Percentiles rank a stretch among this genome's conserved stretches.
These are phyloP conservation scores for Drosophila sordidula DNA, from an alignment of 2,888 invertebrate species.

Conservation along the genomic window DNA sequence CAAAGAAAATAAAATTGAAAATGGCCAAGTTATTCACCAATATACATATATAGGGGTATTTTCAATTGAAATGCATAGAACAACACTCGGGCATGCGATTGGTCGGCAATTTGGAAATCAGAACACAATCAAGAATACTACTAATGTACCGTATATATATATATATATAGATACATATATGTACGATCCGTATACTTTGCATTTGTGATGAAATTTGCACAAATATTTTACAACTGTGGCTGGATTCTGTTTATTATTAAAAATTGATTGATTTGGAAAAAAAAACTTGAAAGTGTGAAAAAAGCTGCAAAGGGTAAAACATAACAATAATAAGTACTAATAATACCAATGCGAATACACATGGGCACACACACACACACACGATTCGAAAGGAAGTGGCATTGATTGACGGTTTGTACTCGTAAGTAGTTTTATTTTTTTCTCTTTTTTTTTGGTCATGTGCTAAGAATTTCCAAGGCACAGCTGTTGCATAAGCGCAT, in stretches of 20 bases:
- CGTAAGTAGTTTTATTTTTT: conserved; percentile 4
- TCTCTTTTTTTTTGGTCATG: conserved; percentile 44
- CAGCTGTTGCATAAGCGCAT: conserved; percentile 67
- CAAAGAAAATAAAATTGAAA: conserved; percentile 69
- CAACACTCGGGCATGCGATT: conserved; percentile 44
- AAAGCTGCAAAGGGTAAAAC: conserved; percentile 28
- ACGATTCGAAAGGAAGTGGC: conserved; percentile 63
- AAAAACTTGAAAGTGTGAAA: conserved; percentile 66
- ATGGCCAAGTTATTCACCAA: conserved; percentile 39
- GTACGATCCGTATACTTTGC: conserved; percentile 65
- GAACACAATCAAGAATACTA: conserved; percentile 39
- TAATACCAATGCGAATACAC: conserved; percentile 17
- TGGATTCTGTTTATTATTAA: conserved; percentile 74
- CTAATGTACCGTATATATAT: conserved; percentile 1
- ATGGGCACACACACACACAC: conserved; percentile 18
- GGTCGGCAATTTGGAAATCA: conserved; percentile 43
- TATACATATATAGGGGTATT: conserved; percentile 7
- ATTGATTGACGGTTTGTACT: conserved; percentile 63
- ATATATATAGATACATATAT: conserved; percentile 21
- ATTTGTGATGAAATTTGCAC: conserved; percentile 56
- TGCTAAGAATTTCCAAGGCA: conserved; percentile 65
- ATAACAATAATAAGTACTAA: conserved; percentile 31
- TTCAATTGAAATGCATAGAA: conserved; percentile 40
- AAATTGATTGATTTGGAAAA: conserved; percentile 55
- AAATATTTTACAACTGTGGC: conserved; percentile 50